These are phyloP conservation scores for Argyresthia albistria DNA, from an alignment of 2,888 invertebrate genomes.

Conservation along the genomic window DNA sequence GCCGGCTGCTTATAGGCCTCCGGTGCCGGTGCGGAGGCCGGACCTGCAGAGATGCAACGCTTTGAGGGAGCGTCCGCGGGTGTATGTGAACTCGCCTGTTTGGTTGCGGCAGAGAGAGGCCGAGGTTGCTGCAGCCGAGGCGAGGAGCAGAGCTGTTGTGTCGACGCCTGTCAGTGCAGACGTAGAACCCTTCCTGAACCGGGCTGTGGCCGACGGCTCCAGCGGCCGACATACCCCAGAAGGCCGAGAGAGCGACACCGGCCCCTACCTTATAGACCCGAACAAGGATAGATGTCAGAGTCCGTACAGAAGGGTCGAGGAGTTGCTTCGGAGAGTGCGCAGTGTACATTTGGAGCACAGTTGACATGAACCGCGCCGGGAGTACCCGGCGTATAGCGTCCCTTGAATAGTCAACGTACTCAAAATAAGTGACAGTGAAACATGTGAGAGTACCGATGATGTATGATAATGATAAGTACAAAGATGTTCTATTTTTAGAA, in stretches of 20 bases:
- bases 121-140: constrained; percentile 32
- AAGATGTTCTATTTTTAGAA: neutral
- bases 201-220: constrained; percentile 35
- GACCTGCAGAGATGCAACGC: constrained; percentile 70
- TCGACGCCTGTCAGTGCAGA: constrained; percentile 31
- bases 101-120: constrained; percentile 70
- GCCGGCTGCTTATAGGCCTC: constrained; percentile 62
- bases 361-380: constrained; percentile 63
- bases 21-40: constrained; percentile 53
- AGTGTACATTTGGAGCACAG: constrained; percentile 54
- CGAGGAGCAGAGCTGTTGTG: constrained; percentile 22
- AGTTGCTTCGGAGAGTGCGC: constrained; percentile 51
- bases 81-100: constrained; percentile 74
- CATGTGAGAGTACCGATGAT: neutral
- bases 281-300: constrained; percentile 48
- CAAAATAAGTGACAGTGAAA: neutral
- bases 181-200: constrained; percentile 50
- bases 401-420: constrained; percentile 16
- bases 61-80: constrained; percentile 61
- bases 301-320: constrained; percentile 56
- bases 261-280: constrained; percentile 52
- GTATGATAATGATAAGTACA: neutral
- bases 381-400: constrained; percentile 43
- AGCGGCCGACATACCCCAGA: constrained; percentile 53
- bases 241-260: constrained; percentile 41